These are phyloP conservation scores for Andrena dorsata DNA, from an alignment of 2,888 invertebrate genomes.

Conservation along the genomic window DNA sequence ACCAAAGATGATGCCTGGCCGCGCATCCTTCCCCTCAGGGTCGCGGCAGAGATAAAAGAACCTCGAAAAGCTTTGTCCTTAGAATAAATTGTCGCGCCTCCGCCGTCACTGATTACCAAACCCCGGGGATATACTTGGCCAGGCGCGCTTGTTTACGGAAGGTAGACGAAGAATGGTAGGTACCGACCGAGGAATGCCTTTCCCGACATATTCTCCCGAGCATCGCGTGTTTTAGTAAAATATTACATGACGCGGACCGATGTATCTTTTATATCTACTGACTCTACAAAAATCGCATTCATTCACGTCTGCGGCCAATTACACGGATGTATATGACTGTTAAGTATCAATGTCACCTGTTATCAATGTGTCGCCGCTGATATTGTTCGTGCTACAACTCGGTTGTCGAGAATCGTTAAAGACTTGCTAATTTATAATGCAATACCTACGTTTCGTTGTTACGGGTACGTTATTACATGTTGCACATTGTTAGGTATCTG, in stretches of 20 bases:
- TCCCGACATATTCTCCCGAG: not conserved
- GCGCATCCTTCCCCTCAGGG: constrained; percentile 62
- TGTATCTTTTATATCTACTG: not conserved
- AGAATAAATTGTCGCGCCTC: constrained; percentile 39
- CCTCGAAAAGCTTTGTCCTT: constrained; percentile 37
- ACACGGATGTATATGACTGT: not conserved
- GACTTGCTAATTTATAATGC: no score
- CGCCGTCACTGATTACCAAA: constrained; percentile 8
- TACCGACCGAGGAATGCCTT: not conserved
- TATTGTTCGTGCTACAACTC: not conserved
- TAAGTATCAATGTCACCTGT: not conserved
- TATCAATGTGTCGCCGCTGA: not conserved
- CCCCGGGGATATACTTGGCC: not conserved
- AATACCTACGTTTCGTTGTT: no score
- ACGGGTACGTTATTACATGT: no score
- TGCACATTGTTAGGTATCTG: no score
- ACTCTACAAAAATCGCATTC: not conserved
- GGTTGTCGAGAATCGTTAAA: no score
- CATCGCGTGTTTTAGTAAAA: not conserved
- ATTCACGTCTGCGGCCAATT: constrained; percentile 5
- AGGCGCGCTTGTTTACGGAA: not conserved
- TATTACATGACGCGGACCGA: not conserved
- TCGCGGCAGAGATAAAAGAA: constrained; percentile 25
- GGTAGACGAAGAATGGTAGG: not conserved
- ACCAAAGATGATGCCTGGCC: constrained; percentile 57